Evolutionary conservation across 2,113 vertebrate species (phyloP).

Genomic region (Lota lota): DNA sequence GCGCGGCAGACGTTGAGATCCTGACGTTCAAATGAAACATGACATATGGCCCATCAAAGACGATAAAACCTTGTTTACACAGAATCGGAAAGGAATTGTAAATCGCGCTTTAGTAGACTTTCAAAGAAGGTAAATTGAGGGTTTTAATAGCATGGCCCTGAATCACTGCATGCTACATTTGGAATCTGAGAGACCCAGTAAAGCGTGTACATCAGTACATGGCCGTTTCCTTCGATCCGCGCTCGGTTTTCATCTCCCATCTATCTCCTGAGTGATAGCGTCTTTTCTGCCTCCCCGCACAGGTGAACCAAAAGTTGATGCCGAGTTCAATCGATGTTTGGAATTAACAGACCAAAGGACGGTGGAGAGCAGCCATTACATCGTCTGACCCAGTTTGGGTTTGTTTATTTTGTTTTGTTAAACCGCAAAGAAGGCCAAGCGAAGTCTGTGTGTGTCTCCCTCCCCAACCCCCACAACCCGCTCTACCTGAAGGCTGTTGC

Average conservation of each 20-base stretch:
- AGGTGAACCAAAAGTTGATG: slow-evolving; percentile 64
- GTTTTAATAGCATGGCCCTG: slow-evolving; percentile 37
- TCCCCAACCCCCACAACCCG: too few species aligned
- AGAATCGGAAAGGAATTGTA: neutral
- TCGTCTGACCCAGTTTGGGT: slow-evolving; percentile 61
- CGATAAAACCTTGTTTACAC: too few species aligned
- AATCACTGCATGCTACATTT: slow-evolving; percentile 42
- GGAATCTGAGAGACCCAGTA: slow-evolving; percentile 40
- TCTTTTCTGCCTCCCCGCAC: slow-evolving; percentile 61
- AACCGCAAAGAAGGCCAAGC: slow-evolving; percentile 22
- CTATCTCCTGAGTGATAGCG: slow-evolving; percentile 54
- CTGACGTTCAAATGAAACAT: too few species aligned
- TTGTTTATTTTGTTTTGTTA: slow-evolving; percentile 12
- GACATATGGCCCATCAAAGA: too few species aligned
- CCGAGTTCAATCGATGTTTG: slow-evolving; percentile 66
- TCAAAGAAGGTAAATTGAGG: neutral
- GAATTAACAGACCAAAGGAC: slow-evolving; percentile 57
- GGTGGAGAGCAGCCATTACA: slow-evolving; percentile 38
- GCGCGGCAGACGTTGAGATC: too few species aligned
- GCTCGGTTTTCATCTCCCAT: slow-evolving; percentile 16
- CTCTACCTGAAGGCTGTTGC: slow-evolving; percentile 40
- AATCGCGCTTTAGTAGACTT: slow-evolving; percentile 20
- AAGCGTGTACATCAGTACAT: slow-evolving; percentile 43
- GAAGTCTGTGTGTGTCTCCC: slow-evolving; percentile 11
- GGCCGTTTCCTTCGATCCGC: slow-evolving; percentile 44